phyloP scores from a whole-genome alignment of 2,888 invertebrate genomes.

The Papilio elwesi region DNA sequence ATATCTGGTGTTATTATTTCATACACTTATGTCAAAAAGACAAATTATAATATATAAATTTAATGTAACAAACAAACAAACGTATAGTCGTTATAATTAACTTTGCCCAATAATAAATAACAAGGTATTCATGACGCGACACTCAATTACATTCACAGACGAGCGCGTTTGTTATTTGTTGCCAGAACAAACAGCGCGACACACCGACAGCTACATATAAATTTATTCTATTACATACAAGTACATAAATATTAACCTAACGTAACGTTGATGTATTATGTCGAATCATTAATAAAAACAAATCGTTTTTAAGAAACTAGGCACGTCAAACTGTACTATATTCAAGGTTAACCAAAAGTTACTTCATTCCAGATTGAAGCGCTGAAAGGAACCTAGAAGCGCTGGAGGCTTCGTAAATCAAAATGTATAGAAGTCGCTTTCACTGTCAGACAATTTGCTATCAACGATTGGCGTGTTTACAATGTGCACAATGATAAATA shows the following conservation, averaged over 20 bases:
- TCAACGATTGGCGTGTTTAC: too few relatives aligned
- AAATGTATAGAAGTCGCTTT: too few relatives aligned
- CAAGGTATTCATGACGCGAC: background rate
- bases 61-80: conserved; percentile 2
- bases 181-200: background rate
- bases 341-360: too few relatives aligned
- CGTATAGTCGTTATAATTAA: conserved; percentile 4
- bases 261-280: background rate
- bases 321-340: too few relatives aligned
- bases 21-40: background rate
- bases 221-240: background rate
- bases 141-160: background rate
- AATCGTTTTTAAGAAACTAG: background rate
- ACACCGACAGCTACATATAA: background rate
- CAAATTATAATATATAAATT: background rate
- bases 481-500: too few relatives aligned
- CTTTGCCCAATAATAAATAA: conserved; percentile 10
- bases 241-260: background rate
- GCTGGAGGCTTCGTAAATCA: too few relatives aligned
- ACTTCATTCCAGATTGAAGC: too few relatives aligned
- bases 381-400: too few relatives aligned
- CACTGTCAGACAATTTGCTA: too few relatives aligned
- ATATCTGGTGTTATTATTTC: background rate
- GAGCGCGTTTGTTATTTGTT: conserved; percentile 2
- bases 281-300: background rate